Conservation (phyloP, 2,113 vertebrate genomes). For the Poicephalus meyeri region DNA sequence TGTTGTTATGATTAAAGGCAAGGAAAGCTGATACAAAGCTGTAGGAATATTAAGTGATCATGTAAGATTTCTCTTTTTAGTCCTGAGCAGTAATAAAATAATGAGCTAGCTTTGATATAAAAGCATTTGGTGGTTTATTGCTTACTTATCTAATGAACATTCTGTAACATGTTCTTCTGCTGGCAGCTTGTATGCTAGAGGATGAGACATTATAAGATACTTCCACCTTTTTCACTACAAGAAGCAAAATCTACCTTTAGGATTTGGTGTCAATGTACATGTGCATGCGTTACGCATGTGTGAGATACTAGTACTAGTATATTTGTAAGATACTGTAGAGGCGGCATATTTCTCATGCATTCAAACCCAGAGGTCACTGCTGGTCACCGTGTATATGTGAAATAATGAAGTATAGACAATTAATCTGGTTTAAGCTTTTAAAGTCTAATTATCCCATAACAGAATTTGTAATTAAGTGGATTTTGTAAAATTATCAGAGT, state of each 20-base stretch:
- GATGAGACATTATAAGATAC: background rate
- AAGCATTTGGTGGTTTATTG: background rate
- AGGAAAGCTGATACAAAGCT: background rate
- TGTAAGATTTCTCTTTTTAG: constrained; percentile 54
- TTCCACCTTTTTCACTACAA: background rate
- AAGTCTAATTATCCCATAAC: background rate
- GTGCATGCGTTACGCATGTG: rapidly evolving
- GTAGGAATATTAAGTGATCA: constrained; percentile 1
- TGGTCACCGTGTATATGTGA: background rate
- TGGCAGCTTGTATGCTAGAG: background rate
- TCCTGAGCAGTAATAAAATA: constrained; percentile 13
- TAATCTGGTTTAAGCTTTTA: background rate
- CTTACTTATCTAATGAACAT: background rate
- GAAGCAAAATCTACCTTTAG: background rate
- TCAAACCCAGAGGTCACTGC: background rate
- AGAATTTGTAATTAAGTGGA: background rate
- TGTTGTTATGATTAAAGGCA: background rate
- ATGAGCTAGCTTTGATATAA: background rate
- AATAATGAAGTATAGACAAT: background rate
- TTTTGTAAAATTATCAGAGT: background rate
- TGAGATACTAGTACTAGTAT: background rate
- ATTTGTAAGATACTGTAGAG: background rate
- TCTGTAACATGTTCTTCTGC: background rate
- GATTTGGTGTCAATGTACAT: background rate
- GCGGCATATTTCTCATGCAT: background rate